A percentile compares a stretch with the other conserved stretches of the same genome.
Conservation (phyloP, 2,113 vertebrate genomes). For the Mobula hypostoma region DNA sequence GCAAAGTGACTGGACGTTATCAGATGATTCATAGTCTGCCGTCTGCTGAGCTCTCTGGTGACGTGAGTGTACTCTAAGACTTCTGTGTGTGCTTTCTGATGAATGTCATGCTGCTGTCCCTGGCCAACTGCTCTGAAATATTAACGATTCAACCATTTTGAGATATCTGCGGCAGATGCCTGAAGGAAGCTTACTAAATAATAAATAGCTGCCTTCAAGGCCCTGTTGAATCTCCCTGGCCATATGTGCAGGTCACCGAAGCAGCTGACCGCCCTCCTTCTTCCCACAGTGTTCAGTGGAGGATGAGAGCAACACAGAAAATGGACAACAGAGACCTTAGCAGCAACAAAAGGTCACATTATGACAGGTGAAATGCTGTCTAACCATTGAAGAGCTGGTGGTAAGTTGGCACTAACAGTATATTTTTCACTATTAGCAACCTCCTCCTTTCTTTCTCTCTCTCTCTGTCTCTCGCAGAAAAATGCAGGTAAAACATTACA, state of each 20-base stretch:
- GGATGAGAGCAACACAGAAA: neutral
- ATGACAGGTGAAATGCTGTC: neutral
- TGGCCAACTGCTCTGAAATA: neutral
- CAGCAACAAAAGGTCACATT: neutral
- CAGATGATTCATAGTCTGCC: neutral
- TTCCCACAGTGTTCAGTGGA: neutral
- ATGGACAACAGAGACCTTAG: neutral
- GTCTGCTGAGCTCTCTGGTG: neutral
- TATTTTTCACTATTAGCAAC: neutral
- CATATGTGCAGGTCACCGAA: neutral
- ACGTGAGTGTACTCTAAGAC: neutral
- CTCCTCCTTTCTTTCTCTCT: neutral
- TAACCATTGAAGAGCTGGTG: neutral
- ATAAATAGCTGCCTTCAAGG: neutral
- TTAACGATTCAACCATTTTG: neutral
- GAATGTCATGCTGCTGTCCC: neutral
- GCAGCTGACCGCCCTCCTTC: neutral
- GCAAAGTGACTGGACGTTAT: constrained; percentile 6
- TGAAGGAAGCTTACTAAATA: neutral
- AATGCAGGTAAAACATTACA: neutral
- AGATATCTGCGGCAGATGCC: neutral
- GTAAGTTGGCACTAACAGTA: neutral
- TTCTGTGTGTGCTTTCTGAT: neutral
- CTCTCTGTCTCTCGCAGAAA: neutral
- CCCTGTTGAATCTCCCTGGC: neutral